Conservation (phyloP, 2,888 invertebrate species). For the Neelides folsomi region DNA sequence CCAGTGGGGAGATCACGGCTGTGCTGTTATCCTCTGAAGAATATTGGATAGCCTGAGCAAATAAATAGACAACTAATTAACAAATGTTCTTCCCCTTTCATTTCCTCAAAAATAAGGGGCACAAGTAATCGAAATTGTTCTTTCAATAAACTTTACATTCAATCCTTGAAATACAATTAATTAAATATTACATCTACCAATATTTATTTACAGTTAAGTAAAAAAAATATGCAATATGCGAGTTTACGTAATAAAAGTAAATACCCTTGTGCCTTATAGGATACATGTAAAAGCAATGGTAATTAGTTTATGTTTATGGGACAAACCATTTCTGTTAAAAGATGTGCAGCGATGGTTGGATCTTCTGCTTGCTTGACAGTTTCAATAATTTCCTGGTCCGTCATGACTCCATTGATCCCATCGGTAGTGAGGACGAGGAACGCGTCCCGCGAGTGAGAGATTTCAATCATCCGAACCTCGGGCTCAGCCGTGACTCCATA, state of each 20-base stretch:
- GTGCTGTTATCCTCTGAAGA: slow-evolving; percentile 44
- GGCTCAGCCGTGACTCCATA: slow-evolving; percentile 42
- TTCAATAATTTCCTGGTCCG: slow-evolving; percentile 37
- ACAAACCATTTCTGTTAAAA: slow-evolving; percentile 36
- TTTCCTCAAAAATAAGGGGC: too few relatives aligned
- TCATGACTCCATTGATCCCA: slow-evolving; percentile 41
- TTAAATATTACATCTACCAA: too few relatives aligned
- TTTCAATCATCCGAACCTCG: slow-evolving; percentile 34
- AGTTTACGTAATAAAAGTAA: too few relatives aligned
- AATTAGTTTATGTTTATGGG: too few relatives aligned
- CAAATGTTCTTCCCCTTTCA: too few relatives aligned
- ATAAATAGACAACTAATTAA: neutral
- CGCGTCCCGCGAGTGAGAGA: slow-evolving; percentile 41
- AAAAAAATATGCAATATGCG: too few relatives aligned
- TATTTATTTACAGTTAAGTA: too few relatives aligned
- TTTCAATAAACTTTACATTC: too few relatives aligned
- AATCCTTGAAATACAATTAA: too few relatives aligned
- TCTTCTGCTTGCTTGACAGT: slow-evolving; percentile 38
- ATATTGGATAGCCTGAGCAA: slow-evolving; percentile 40
- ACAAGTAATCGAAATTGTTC: too few relatives aligned
- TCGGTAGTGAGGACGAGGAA: slow-evolving; percentile 42
- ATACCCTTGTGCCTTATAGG: too few relatives aligned
- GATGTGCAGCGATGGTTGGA: slow-evolving; percentile 39
- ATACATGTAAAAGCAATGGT: too few relatives aligned
- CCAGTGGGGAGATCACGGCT: slow-evolving; percentile 41